These are phyloP conservation scores for Adela reaumurella DNA, from an alignment of 2,888 invertebrate species.

Conservation along the genomic window DNA sequence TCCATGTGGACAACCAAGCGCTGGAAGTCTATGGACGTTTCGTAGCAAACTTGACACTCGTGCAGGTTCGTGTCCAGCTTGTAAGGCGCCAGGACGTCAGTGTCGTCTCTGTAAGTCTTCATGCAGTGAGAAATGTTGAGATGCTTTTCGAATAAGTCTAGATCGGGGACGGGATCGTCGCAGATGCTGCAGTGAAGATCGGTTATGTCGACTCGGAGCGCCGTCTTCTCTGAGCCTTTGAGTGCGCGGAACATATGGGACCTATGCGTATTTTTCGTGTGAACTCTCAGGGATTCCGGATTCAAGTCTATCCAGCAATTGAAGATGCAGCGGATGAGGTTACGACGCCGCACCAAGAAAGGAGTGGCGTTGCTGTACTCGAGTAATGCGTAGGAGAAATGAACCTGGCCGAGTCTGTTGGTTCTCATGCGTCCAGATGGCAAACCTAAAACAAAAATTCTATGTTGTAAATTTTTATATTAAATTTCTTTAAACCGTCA, in stretches of 20 bases:
- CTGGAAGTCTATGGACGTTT: background rate
- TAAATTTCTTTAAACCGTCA: too few species aligned
- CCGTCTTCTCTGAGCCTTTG: conserved; percentile 23
- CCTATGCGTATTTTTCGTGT: conserved; percentile 31
- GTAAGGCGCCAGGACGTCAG: conserved; percentile 12
- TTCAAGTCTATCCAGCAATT: conserved; percentile 37
- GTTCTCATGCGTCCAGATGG: too few species aligned
- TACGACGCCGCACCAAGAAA: conserved; percentile 42
- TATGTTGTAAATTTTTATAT: too few species aligned
- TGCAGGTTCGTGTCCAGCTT: background rate
- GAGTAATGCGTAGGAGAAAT: conserved; percentile 18
- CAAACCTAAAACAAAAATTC: too few species aligned
- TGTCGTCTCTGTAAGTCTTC: conserved; percentile 35
- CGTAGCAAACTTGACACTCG: conserved; percentile 1
- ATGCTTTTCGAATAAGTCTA: conserved; percentile 39
- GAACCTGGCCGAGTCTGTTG: too few species aligned
- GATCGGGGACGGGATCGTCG: conserved; percentile 28
- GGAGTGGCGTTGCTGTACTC: conserved; percentile 40
- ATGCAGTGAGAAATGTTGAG: conserved; percentile 30
- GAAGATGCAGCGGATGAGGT: conserved; percentile 33
- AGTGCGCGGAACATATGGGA: background rate
- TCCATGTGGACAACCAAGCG: conserved; percentile 2
- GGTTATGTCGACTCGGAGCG: conserved; percentile 44
- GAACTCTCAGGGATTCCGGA: conserved; percentile 27
- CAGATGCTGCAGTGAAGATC: conserved; percentile 34